phyloP scores from a whole-genome alignment of 2,113 vertebrate genomes.

The Dipodomys spectabilis region DNA sequence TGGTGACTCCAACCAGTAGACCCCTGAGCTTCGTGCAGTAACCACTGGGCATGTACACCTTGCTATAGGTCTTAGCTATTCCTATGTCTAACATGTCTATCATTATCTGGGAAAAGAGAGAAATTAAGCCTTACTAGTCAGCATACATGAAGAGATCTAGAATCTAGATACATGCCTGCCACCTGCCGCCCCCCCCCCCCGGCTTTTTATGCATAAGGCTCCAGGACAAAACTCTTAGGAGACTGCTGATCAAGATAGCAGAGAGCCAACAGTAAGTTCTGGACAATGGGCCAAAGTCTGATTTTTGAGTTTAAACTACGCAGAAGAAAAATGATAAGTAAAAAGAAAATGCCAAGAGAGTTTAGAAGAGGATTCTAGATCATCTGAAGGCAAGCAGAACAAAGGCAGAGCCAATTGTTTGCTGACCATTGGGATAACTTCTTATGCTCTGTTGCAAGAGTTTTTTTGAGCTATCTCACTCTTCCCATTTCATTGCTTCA shows the following conservation, averaged over 20 bases:
- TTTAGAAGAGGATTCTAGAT: background rate
- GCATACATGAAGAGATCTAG: background rate
- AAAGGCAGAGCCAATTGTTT: background rate
- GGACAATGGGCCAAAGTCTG: background rate
- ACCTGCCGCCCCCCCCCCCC: no score
- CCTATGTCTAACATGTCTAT: background rate
- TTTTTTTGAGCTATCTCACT: background rate
- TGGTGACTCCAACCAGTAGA: background rate
- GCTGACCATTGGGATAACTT: background rate
- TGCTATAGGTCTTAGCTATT: background rate
- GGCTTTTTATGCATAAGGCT: background rate
- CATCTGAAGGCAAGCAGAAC: background rate
- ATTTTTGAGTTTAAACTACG: background rate
- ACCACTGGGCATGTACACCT: background rate
- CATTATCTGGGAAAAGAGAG: background rate
- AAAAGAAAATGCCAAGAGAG: background rate
- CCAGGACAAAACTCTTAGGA: background rate
- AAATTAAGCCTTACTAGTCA: background rate
- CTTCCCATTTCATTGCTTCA: background rate
- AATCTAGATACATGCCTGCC: background rate
- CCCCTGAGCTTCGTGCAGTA: background rate
- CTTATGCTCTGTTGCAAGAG: background rate
- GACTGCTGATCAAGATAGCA: background rate
- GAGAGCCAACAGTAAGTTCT: background rate
- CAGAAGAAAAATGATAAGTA: background rate